Evolutionary conservation across 30 jellyfish, hydroid and myxozoan species (phyloP), one percentile per base, ranked within the genome.

Genomic region (Pelagia noctiluca): DNA sequence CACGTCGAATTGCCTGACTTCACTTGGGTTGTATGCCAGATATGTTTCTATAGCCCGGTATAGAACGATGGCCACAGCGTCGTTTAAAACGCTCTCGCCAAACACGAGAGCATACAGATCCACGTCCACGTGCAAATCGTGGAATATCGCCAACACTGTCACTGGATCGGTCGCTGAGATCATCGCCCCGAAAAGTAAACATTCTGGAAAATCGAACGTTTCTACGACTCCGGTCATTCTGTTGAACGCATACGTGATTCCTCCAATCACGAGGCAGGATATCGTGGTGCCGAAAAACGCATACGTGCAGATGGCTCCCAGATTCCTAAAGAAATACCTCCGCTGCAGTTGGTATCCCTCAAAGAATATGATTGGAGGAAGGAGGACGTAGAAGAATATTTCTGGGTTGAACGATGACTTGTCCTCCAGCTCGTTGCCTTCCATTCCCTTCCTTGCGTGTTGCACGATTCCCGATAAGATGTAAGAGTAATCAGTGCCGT

Each of bases 151-250:
- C 82, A 95, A 71, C 30, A 95, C 98, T 0, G 99, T 95, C 1
- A 95, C 99, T 10, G 99, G 99, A 82, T 95, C 99, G 21, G 99
- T 95, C 23, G 99, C 99, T 13, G 99, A 95, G 10, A 95, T 95
- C 98, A 95, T 95, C 26, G 99, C 99, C 12, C 99, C 99, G 74
- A 95, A 95, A 13, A 95, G 90, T 28, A 95, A 52, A 52, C 99
- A 89, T 71, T 95, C 99, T 65, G 99, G 96, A 72, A 95, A 95
- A 32, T 89, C 98, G 70, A 90, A 95, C 13, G 97, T 90, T 36
- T 95, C 97, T 19, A 89, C 89, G 10, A 90, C 98, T 13, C 98
- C 98, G 0, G 98, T 89, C 48, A 86, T 63, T 52, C 85, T 71
- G 83, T 89, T 90, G 87, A 85, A 95, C n/a, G 83, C 90, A 54